phyloP scores from a whole-genome alignment of 2,113 vertebrate genomes.

The Muntiacus muntjak region DNA sequence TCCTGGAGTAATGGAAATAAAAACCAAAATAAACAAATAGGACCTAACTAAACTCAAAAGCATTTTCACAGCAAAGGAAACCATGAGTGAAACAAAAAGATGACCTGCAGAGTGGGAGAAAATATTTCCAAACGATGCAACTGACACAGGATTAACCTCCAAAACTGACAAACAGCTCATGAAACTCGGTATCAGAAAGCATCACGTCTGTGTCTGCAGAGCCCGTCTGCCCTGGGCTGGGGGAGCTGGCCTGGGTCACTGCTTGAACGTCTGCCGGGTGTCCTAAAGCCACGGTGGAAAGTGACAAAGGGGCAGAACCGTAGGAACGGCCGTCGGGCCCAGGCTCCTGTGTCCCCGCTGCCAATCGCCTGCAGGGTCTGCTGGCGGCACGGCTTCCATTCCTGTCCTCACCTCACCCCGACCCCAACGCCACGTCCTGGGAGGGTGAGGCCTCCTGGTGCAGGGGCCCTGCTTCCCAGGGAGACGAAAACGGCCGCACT shows the following conservation, averaged over 20 bases:
- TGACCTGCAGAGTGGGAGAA: not conserved
- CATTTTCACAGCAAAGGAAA: not conserved
- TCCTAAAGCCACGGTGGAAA: not conserved
- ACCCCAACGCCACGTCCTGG: not conserved
- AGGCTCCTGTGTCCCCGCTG: not conserved
- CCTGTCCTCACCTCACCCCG: fast-evolving
- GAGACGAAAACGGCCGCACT: fast-evolving
- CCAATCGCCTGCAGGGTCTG: not conserved
- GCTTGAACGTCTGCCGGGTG: not conserved
- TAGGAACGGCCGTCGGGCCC: not conserved
- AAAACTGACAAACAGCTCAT: not conserved
- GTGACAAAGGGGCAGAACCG: fast-evolving
- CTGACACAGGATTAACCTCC: not conserved
- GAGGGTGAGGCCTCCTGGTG: not conserved
- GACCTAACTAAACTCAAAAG: not conserved
- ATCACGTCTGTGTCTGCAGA: not conserved
- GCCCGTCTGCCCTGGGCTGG: not conserved
- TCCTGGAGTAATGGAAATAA: not conserved
- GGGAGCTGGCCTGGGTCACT: not conserved
- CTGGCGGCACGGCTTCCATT: fast-evolving
- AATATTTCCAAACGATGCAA: not conserved
- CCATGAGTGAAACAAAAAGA: not conserved
- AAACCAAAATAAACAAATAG: not conserved
- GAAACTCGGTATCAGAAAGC: not conserved
- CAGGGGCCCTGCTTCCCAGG: not conserved